Percentiles rank a stretch among this genome's conserved stretches.
These are phyloP conservation scores for Galago senegalensis DNA, from an alignment of 2,797 vertebrate genomes.

Conservation along the genomic window DNA sequence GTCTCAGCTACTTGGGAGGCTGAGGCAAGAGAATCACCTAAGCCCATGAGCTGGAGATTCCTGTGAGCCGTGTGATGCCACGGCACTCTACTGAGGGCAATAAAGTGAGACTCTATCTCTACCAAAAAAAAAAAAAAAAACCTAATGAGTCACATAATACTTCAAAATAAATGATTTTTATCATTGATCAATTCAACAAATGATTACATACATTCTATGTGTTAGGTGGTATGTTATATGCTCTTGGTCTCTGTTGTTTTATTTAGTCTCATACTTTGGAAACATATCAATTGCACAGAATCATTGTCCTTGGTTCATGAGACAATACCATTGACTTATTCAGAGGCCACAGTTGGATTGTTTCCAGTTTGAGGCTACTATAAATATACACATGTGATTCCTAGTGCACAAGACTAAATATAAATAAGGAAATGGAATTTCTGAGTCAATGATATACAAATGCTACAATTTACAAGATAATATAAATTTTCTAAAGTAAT, in stretches of 20 bases:
- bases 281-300: not conserved
- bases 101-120: too few relatives aligned
- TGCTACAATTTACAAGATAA: not conserved
- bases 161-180: not conserved
- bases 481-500: not conserved
- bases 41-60: too few relatives aligned
- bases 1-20: too few relatives aligned
- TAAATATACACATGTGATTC: not conserved
- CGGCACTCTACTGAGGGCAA: too few relatives aligned
- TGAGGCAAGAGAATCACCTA: too few relatives aligned
- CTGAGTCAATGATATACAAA: not conserved
- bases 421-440: not conserved
- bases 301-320: not conserved
- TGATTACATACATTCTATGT: not conserved
- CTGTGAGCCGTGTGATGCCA: too few relatives aligned
- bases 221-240: not conserved
- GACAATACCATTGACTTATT: not conserved
- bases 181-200: constrained; percentile 34
- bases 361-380: not conserved
- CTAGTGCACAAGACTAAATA: too few relatives aligned
- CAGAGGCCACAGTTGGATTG: not conserved
- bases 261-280: not conserved
- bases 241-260: not conserved
- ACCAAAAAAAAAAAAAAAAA: too few relatives aligned
- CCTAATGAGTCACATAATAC: not conserved